phyloP scores from a whole-genome alignment of 2,797 vertebrate genomes.

The Petrocephalus schoutedeni region DNA sequence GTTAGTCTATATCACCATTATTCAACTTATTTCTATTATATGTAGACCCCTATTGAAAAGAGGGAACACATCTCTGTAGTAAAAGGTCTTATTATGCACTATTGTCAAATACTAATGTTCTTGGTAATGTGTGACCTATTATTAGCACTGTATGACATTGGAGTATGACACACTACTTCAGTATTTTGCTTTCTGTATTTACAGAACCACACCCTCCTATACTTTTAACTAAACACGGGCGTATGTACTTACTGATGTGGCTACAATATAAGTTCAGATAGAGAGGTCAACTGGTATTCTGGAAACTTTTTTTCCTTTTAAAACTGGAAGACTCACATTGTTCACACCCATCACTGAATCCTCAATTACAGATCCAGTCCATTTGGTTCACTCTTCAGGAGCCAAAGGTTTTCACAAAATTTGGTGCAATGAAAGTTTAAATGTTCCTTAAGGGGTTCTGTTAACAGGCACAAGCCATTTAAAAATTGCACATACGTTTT shows the following conservation, averaged over 20 bases:
- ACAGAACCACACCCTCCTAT: neutral
- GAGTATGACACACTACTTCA: neutral
- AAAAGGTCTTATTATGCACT: neutral
- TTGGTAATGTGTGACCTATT: neutral
- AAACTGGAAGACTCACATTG: neutral
- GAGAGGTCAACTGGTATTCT: neutral
- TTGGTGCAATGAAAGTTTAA: neutral
- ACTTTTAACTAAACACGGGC: neutral
- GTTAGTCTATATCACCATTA: neutral
- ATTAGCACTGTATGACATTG: neutral
- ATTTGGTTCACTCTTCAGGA: neutral
- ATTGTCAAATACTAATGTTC: neutral
- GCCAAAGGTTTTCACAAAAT: neutral
- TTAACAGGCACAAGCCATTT: neutral
- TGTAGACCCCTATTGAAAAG: neutral
- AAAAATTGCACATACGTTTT: neutral
- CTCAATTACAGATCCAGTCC: neutral
- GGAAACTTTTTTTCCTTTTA: neutral
- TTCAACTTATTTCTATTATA: neutral
- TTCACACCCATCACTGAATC: neutral
- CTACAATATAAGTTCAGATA: neutral
- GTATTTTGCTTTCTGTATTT: neutral
- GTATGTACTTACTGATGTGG: neutral
- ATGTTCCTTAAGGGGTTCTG: neutral
- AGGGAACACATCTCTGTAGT: neutral